Evolutionary conservation across 2,113 vertebrate genomes (phyloP), one percentile per base, ranked within the genome.

Genomic region (Oreochromis tanganicae): DNA sequence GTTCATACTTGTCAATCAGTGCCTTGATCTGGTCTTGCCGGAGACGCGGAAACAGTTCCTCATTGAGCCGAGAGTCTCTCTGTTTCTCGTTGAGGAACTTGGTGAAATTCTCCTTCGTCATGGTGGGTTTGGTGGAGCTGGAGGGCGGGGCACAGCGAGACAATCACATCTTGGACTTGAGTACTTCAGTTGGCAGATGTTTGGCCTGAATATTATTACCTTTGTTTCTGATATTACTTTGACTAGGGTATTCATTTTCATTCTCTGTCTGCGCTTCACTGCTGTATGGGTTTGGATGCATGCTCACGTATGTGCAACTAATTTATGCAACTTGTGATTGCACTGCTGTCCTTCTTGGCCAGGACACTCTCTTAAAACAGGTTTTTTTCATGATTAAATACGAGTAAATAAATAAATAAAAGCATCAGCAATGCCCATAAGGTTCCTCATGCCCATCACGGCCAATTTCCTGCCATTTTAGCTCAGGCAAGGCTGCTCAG

Each of bases 81-180:
- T 99, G 99, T 56, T 98, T 99, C 94, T 98, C 97, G 84, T 99
- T 99, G 92, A 99, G 97, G 85, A 99, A 99, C 91, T 98, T 98
- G 43, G 97, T 96, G 95, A 99, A 94, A 86, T 98, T 97, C 9
- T 99, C 98, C 90, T 98, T 99, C 1, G 98, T 98, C 98, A 99
- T 99, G 95, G 97, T 99, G 59, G 98, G 98, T 92, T 99, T 99
- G 83, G 85, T 94, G 80, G 95, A 95, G 90, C 95, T 96, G 88
- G 14, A 79, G 78, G 52, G 5, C 16, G 66, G 78, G 55, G 8
- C n/a, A 87, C 11, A 88, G 21, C 19, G 24, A 88, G 29, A 66
- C n/a, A 83, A 14, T 75, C 79, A 66, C 24, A 56, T 13, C 19
- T 68, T 68, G 34, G 11, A 38, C 34, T 68, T 68, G 34, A 10